Evolutionary conservation across 1,140 invertebrate genomes (phyloP).

Genomic region (Pristionchus pacificus): DNA sequence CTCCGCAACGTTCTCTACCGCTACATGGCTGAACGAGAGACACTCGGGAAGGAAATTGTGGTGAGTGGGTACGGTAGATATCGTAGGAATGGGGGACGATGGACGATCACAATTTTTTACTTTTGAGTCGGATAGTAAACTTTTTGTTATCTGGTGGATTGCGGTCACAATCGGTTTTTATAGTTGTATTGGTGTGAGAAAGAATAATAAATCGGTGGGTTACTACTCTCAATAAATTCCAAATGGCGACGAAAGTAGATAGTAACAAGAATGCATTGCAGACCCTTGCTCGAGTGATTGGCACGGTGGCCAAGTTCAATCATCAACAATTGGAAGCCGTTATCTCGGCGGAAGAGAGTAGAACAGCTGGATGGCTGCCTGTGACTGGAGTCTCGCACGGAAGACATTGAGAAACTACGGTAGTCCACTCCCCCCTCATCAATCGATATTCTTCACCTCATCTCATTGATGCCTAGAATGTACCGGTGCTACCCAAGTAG

Average conservation of each 20-base stretch:
- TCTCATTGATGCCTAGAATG: too few species aligned
- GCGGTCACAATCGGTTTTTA: too few species aligned
- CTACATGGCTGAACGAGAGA: slow-evolving; percentile 36
- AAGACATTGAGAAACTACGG: slow-evolving; percentile 1
- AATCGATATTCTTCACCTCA: too few species aligned
- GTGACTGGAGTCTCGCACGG: slow-evolving; percentile 19
- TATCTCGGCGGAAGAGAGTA: slow-evolving; percentile 27
- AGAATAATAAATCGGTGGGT: too few species aligned
- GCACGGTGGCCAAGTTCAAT: slow-evolving; percentile 37
- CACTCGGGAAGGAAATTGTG: slow-evolving; percentile 37
- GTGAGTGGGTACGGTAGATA: too few species aligned
- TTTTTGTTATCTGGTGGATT: too few species aligned
- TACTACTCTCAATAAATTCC: too few species aligned
- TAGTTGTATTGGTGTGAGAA: not conserved
- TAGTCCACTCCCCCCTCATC: not conserved
- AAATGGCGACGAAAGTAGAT: too few species aligned
- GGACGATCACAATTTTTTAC: too few species aligned
- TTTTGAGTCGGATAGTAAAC: too few species aligned
- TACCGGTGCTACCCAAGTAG: too few species aligned
- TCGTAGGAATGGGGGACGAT: too few species aligned
- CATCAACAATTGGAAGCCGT: slow-evolving; percentile 30
- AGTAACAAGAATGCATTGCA: not conserved
- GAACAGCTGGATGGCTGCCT: slow-evolving; percentile 23
- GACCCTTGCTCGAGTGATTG: slow-evolving; percentile 37
- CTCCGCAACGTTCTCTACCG: slow-evolving; percentile 37